Base-by-base conservation (phyloP, 2,797 vertebrate species). In the Channallabes apus region DNA sequence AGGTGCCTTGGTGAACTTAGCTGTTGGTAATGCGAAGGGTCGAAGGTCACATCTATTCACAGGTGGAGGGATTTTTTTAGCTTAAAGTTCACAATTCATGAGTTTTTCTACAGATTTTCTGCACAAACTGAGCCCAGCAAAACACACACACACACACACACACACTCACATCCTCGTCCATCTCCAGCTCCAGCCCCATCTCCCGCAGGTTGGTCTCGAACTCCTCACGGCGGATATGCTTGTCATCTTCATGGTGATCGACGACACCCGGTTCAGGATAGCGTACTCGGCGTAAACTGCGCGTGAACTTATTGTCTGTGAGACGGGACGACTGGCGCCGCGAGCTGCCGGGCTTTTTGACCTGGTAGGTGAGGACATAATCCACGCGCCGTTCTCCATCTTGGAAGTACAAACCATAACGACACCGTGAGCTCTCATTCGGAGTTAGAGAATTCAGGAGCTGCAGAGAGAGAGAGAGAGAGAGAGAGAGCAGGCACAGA, bases 121-220 rank as follows among this genome's bases (percentile, higher is more conserved):
- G 82, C 87, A 89, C 46, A 46, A 85, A 86, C 88, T 84, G 83
- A 87, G 80, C 51, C 86, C 83, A 89, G 86, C 83, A 24, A 51
- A 85, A 87, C 18, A 4, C 41, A 29, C 15, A 27, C 76, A 64
- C 29, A 17, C 29, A 17, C 9, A 65, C 83, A 2, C 62, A 82
- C 24, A 64, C 82, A 93, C 91, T 96, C 92, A 99, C 98, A 0
- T 98, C 96, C 84, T 98, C 97, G 0, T 99, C 97, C 0, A 90
- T 96, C 91, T 99, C 98, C 92, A 99, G 92, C 91, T 99, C 97
- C 90, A 99, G 94, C 3, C 98, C 98, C 27, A 97, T 96, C 89
- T 98, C 97, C 87, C 94, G 92, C 0, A 99, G 96, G 91, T 96
- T 97, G 4, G 92, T 94, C 88, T 99, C 97, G 0, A 97, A 99